Evolutionary conservation across 2,113 vertebrate genomes (phyloP).

Genomic region (Brienomyrus brachyistius): DNA sequence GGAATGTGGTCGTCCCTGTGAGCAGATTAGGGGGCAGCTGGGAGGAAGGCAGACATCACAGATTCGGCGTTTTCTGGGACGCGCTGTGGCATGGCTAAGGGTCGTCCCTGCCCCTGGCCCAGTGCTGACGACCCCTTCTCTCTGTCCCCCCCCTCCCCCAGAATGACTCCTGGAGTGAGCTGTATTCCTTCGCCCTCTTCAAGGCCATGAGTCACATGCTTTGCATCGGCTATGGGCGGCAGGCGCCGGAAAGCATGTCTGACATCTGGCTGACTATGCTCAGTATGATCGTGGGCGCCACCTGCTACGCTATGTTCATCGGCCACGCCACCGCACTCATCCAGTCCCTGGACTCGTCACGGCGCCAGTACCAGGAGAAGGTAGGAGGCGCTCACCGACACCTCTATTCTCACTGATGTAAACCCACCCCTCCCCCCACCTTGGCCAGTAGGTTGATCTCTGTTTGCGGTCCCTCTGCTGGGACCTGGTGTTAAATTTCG

Average conservation of each 20-base stretch:
- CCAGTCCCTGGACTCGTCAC: slow-evolving; percentile 84
- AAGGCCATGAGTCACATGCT: slow-evolving; percentile 99
- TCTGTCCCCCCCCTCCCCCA: slow-evolving; percentile 42
- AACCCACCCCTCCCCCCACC: neutral
- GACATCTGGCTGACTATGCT: slow-evolving; percentile 99
- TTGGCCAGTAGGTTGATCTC: neutral
- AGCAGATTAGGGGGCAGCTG: slow-evolving; percentile 10
- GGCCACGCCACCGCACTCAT: slow-evolving; percentile 86
- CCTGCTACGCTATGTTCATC: slow-evolving; percentile 93
- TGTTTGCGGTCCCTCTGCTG: neutral
- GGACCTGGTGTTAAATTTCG: neutral
- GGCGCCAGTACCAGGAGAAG: slow-evolving; percentile 90
- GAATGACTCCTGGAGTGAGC: slow-evolving; percentile 93
- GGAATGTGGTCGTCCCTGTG: neutral
- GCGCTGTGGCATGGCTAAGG: neutral
- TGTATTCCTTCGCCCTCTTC: slow-evolving; percentile 95
- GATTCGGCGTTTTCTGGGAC: neutral
- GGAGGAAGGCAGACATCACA: neutral
- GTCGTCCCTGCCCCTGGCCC: neutral
- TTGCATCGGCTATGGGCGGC: slow-evolving; percentile 90
- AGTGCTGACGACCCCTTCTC: neutral
- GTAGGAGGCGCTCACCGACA: slow-evolving; percentile 39
- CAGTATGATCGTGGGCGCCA: slow-evolving; percentile 97
- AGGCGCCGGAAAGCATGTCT: slow-evolving; percentile 92
- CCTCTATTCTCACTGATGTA: neutral